Evolutionary conservation across 2,113 vertebrate genomes (phyloP), one percentile per base, ranked within the genome.

Genomic region (Oreotrochilus melanogaster): DNA sequence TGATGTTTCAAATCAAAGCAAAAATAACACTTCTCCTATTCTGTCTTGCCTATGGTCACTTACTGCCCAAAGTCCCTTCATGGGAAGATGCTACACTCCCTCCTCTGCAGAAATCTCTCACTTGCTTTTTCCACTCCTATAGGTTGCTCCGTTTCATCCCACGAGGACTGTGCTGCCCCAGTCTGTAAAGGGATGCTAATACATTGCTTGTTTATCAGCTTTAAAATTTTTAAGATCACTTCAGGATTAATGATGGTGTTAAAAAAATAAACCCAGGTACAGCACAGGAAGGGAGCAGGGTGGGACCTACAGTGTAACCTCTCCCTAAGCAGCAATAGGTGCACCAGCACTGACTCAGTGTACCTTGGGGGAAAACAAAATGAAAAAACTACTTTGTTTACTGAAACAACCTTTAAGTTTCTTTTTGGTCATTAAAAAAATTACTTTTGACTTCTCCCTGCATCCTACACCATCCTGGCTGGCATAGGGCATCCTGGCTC

Each of bases 71-170:
- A 25, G 12, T 50, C 33, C 33, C 19, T 30, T 24, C 35, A 14
- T 0, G 0, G 11, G 13, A 27, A 47, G 18, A 24, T 1, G 5
- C 54, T 12, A 9, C 33, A 39, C 4, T 1, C 3, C 2, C 19
- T 69, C 31, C n/a, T 64, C 0, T 64, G 18, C 22, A 33, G 54
- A 48, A 80, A 57, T 9, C 21, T 8, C 42, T 22, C 35, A 6
- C 2, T 62, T 58, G 31, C 17, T 37, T 37, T 37, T 37, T 28
- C 61, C 28, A 7, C 24, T 66, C 14, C 64, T 37, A 8, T 5
- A 9, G 12, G 35, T 27, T 37, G 13, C 27, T 24, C 33, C 2
- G 8, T 21, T 72, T 22, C 21, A 25, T 27, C 35, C 28, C 24
- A 16, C 0, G 0, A 66, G 54, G 45, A 25, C 50, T 33, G 39